Evolutionary conservation across 2,113 vertebrate species (phyloP).

Genomic region (Lophura nycthemera): DNA sequence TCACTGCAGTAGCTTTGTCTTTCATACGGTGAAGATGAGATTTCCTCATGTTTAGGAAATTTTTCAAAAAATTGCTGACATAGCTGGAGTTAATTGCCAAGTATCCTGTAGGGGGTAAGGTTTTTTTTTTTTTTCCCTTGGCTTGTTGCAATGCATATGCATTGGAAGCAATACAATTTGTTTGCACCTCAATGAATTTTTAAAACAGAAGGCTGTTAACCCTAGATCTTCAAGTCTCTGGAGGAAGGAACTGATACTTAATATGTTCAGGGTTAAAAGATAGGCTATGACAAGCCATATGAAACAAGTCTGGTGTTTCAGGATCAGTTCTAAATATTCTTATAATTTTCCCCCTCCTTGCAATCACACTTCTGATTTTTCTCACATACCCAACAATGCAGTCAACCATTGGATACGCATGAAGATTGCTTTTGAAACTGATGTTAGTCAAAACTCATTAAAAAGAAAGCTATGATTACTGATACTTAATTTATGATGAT

Average conservation of each 20-base stretch:
- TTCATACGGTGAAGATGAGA: constrained; percentile 77
- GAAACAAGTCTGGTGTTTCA: constrained; percentile 47
- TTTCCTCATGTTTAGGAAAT: constrained; percentile 83
- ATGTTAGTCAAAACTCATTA: neutral
- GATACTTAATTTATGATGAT: neutral
- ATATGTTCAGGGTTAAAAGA: constrained; percentile 74
- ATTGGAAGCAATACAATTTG: constrained; percentile 63
- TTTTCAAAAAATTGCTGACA: constrained; percentile 91
- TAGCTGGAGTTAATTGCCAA: constrained; percentile 88
- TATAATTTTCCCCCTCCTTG: neutral
- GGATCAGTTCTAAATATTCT: constrained; percentile 38
- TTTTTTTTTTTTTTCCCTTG: constrained; percentile 19
- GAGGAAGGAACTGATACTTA: constrained; percentile 66
- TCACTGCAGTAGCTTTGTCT: constrained; percentile 82
- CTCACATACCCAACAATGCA: neutral
- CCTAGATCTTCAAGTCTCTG: constrained; percentile 74
- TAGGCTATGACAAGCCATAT: constrained; percentile 53
- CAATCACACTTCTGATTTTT: neutral
- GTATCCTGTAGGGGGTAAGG: constrained; percentile 77
- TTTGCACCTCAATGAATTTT: constrained; percentile 80
- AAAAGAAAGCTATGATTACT: constrained; percentile 24
- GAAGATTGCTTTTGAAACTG: constrained; percentile 4
- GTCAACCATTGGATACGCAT: neutral
- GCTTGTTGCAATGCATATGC: constrained; percentile 69
- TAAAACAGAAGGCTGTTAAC: constrained; percentile 79